Base-by-base conservation (phyloP, 92 coral and sea anemone species). In the Zoanthus sansibaricus region DNA sequence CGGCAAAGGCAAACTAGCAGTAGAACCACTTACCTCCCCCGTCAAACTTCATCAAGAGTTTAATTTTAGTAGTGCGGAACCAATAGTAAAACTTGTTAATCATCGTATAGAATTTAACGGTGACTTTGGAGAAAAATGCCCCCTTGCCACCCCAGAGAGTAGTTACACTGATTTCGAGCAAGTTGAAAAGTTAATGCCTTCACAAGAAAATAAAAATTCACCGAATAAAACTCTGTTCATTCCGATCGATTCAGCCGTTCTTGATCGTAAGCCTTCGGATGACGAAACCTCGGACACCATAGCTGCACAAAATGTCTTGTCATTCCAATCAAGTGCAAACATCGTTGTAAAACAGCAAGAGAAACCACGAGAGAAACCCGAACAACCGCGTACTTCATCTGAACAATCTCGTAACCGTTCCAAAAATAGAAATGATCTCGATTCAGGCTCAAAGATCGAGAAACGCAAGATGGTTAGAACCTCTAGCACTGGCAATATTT, bases 401-500 rank as follows among this genome's bases (percentile, higher is more conserved):
- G 85, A 67, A 10, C 75, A 67, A 12, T 56, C 6, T 47, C 61
- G 62, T 25, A 58, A 42, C 9, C 71, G 56, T 20, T 78, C 83
- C 25, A 75, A 75, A 9, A 64, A 75, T 33, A 80, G 16, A 21
- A 48, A 71, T 62, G 85, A 17, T 80, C 45, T 72, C 0, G 83
- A 58, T 78, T 78, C 56, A 9, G 83, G 58, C 25, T 18, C 72
- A 9, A 62, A 46, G 21, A 21, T 44, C 9, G 75, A 20, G 20
- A 80, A 80, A 80, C 85, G 75, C 66, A 20, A 6, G 17, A 37
- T 80, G 47, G 54, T 80, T 21, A 80, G 66, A 67, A 80, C 85
- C 3, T 66, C 61, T 62, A 80, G 85, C 61, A 62, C 85, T 11
- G 85, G 85, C 47, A 80, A 80, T 46, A 87, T 94, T 15, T 94